phyloP scores from a whole-genome alignment of 2,113 vertebrate genomes.

The Microcebus jonahi region DNA sequence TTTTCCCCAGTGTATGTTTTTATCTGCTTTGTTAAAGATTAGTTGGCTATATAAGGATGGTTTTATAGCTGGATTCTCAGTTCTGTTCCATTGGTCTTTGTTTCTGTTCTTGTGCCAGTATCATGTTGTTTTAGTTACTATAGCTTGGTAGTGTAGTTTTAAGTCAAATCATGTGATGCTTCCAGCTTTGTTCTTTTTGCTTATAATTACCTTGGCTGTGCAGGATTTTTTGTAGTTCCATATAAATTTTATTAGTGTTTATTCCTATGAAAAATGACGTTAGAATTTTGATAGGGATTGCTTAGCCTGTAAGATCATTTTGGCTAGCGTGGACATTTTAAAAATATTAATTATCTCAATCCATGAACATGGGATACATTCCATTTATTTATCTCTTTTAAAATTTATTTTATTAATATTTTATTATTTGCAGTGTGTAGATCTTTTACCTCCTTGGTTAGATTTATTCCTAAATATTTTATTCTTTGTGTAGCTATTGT shows the following conservation, averaged over 20 bases:
- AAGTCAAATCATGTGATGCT: neutral
- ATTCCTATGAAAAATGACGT: neutral
- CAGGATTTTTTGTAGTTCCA: neutral
- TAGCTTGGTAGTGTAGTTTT: neutral
- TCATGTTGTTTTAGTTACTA: neutral
- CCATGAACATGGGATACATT: neutral
- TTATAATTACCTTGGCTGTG: neutral
- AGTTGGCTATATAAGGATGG: neutral
- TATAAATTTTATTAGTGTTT: neutral
- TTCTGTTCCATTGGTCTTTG: neutral
- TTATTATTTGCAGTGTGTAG: neutral
- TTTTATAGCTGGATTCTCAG: neutral
- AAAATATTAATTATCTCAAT: neutral
- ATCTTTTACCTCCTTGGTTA: neutral
- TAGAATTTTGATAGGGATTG: neutral
- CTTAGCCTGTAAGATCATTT: neutral
- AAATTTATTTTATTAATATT: neutral
- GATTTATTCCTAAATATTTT: neutral
- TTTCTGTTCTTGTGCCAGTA: neutral
- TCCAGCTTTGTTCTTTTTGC: neutral
- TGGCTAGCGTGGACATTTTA: neutral
- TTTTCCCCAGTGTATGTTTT: neutral
- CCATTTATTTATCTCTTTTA: neutral
- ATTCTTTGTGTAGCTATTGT: neutral
- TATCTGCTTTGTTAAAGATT: too few relatives aligned